These are phyloP conservation scores for Tetragnatha versicolor DNA, from an alignment of 1,140 invertebrate species.

Conservation along the genomic window DNA sequence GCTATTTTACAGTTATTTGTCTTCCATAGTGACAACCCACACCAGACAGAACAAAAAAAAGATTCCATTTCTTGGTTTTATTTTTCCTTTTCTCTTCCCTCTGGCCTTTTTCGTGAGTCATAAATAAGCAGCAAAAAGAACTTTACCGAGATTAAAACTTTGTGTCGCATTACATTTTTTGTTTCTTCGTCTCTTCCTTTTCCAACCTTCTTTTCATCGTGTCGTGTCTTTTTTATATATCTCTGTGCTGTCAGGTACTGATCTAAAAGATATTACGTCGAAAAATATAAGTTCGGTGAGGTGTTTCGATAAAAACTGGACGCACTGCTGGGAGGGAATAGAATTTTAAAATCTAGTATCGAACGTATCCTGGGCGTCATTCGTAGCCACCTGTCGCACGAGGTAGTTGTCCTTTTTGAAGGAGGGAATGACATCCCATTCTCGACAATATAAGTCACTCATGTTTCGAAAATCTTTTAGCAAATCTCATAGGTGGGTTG, in stretches of 20 bases:
- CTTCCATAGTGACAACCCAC: conserved; percentile 24
- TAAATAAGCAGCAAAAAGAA: conserved; percentile 18
- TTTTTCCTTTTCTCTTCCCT: neutral
- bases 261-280: conserved; percentile 29
- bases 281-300: neutral
- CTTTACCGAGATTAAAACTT: conserved; percentile 31
- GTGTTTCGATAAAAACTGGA: conserved; percentile 1
- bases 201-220: neutral
- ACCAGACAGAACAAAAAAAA: neutral
- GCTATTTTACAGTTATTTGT: conserved; percentile 53
- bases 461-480: neutral
- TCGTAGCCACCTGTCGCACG: neutral
- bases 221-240: neutral
- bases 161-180: neutral
- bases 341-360: neutral
- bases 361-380: neutral
- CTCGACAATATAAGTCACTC: neutral
- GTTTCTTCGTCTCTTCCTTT: neutral
- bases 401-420: neutral
- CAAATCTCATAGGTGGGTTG: neutral
- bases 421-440: neutral
- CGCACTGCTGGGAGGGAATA: neutral
- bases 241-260: neutral
- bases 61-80: neutral
- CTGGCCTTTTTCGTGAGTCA: neutral